These are phyloP conservation scores for Agonopterix heracliana DNA, from an alignment of 2,888 invertebrate species.

Conservation along the genomic window DNA sequence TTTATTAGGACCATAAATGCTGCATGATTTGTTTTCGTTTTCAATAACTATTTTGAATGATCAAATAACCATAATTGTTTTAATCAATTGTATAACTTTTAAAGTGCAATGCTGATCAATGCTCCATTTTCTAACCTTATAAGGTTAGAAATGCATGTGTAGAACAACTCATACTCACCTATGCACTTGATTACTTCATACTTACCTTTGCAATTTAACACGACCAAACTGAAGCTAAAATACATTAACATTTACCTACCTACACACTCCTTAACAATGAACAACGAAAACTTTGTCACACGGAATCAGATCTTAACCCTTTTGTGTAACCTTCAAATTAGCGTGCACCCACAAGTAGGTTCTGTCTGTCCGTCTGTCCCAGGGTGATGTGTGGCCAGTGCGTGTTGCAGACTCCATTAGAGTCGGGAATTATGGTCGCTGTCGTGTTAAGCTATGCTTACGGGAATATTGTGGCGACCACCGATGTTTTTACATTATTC, in stretches of 20 bases:
- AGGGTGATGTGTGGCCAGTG: slow-evolving; percentile 58
- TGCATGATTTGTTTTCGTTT: too few relatives aligned
- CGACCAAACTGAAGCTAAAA: too few relatives aligned
- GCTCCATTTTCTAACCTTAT: too few relatives aligned
- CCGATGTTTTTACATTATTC: slow-evolving; percentile 37
- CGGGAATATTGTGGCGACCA: slow-evolving; percentile 42
- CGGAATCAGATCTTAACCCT: slow-evolving; percentile 15
- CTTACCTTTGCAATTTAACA: too few relatives aligned
- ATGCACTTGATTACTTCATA: too few relatives aligned
- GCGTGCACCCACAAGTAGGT: slow-evolving; percentile 9
- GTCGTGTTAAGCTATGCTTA: slow-evolving; percentile 45
- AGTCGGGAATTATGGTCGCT: slow-evolving; percentile 51
- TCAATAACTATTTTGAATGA: too few relatives aligned
- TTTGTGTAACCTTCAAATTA: slow-evolving; percentile 29
- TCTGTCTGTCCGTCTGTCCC: slow-evolving; percentile 44
- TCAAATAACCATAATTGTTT: too few relatives aligned
- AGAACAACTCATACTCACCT: too few relatives aligned
- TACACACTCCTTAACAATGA: slow-evolving; percentile 23
- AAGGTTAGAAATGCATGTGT: too few relatives aligned
- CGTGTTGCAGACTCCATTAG: slow-evolving; percentile 67
- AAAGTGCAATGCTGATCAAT: too few relatives aligned
- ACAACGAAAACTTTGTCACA: slow-evolving; percentile 8
- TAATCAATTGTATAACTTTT: too few relatives aligned
- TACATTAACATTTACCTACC: slow-evolving; percentile 10
- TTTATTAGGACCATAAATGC: too few relatives aligned